These are phyloP conservation scores for Uromys caudimaculatus DNA, from an alignment of 2,797 vertebrate species.

Conservation along the genomic window DNA sequence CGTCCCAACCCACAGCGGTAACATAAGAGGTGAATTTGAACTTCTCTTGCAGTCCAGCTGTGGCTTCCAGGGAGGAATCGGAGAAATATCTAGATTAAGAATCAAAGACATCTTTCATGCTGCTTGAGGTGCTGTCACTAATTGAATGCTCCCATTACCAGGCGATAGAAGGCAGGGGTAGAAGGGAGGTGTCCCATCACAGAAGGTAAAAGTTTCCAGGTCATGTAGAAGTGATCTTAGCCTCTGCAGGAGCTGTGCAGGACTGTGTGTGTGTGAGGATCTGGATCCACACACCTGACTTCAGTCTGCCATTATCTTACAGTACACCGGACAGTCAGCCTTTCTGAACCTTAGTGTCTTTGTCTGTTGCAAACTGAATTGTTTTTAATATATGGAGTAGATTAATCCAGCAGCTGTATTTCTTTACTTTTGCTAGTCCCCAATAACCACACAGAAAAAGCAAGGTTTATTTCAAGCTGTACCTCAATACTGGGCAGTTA, in stretches of 20 bases:
- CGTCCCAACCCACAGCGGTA: neutral
- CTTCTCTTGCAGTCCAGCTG: neutral
- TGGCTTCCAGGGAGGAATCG: constrained; percentile 22
- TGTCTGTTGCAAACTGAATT: neutral
- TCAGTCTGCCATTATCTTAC: neutral
- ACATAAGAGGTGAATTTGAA: constrained; percentile 11
- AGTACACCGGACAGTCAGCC: neutral
- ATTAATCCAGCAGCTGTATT: neutral
- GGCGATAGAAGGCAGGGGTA: neutral
- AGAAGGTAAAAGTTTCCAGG: neutral
- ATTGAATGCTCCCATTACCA: neutral
- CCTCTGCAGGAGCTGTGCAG: neutral
- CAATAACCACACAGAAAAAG: neutral
- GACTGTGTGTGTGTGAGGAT: neutral
- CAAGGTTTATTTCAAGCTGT: neutral
- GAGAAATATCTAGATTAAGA: constrained; percentile 45
- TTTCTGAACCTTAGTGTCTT: neutral
- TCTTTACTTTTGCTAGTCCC: neutral
- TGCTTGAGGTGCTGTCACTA: neutral
- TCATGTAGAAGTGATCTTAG: neutral
- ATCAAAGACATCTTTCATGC: constrained; percentile 17
- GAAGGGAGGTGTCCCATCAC: neutral
- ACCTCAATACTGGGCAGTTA: neutral
- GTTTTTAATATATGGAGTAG: neutral
- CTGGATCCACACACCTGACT: accelerated